A percentile compares a stretch with the other conserved stretches of the same genome.
Conservation (phyloP, 2,888 invertebrate genomes). For the Theretra japonica region DNA sequence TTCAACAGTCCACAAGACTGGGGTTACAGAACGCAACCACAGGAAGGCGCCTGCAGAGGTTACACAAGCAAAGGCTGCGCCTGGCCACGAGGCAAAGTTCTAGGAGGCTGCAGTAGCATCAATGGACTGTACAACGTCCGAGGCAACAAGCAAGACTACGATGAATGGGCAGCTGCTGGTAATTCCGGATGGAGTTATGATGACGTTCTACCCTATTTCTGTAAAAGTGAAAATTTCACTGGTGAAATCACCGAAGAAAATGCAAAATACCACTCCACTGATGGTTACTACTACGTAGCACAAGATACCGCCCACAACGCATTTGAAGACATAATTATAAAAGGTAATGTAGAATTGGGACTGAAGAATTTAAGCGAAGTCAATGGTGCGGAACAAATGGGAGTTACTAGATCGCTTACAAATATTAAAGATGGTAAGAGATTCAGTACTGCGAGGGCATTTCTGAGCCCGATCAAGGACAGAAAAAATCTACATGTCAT, state of each 20-base stretch:
- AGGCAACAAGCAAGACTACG: slow-evolving; percentile 81
- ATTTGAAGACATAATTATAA: slow-evolving; percentile 58
- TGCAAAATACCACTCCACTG: slow-evolving; percentile 61
- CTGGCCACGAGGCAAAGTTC: slow-evolving; percentile 87
- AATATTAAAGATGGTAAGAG: slow-evolving; percentile 76
- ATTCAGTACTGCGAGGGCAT: slow-evolving; percentile 83
- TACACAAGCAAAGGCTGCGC: slow-evolving; percentile 65
- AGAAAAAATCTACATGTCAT: slow-evolving; percentile 74
- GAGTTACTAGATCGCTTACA: slow-evolving; percentile 70
- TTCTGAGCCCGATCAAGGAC: slow-evolving; percentile 66
- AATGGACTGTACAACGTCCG: slow-evolving; percentile 86
- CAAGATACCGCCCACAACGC: slow-evolving; percentile 47
- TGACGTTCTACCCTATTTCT: slow-evolving; percentile 78
- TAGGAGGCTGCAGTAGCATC: slow-evolving; percentile 85
- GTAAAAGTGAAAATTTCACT: slow-evolving; percentile 77
- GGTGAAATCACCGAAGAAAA: slow-evolving; percentile 44
- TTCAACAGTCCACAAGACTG: slow-evolving; percentile 75
- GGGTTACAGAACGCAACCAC: slow-evolving; percentile 81
- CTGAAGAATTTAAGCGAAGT: slow-evolving; percentile 61
- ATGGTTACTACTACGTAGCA: slow-evolving; percentile 72
- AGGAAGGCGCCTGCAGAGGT: slow-evolving; percentile 69
- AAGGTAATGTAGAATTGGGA: slow-evolving; percentile 76
- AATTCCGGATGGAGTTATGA: slow-evolving; percentile 85
- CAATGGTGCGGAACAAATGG: slow-evolving; percentile 77
- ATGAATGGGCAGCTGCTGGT: slow-evolving; percentile 82